Evolutionary conservation across 2,113 vertebrate genomes (phyloP), one percentile per base, ranked within the genome.

Genomic region (Greenwoodochromis staneri): DNA sequence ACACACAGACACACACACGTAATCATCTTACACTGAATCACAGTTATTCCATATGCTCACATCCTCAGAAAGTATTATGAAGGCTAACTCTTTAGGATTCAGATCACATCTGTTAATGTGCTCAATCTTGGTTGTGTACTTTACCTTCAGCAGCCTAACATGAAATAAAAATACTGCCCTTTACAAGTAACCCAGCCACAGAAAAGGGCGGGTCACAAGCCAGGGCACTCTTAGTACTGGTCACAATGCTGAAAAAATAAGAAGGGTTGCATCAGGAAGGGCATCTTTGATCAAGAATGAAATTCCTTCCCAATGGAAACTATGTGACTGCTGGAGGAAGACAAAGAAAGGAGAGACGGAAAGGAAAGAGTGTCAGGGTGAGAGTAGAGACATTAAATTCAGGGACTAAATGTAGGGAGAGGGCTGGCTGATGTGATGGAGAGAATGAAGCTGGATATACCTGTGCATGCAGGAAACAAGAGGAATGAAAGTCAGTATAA

Each of bases 21-120:
- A 91, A 88, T 91, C 85, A 90, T 90, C 55, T 82, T 63, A 81
- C 76, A 61, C 29, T 80, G 66, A 81, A 86, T 80, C 83, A 87
- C 69, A 88, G 88, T 88, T 86, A 88, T 90, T 93, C 93, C 88
- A 88, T 91, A 86, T 91, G 88, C 85, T 87, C 76, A 71, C 42
- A 90, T 94, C 61, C 63, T 83, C 42, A 17, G 59, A 88, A 81
- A 61, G 63, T 54, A 45, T 53, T 86, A 29, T 45, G 16, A 84
- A 57, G 66, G 73, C 27, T 55, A 78, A 54, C 12, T 5, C 69
- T 80, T 29, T 73, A 85, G 81, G 86, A 91, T 80, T 83, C 80
- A 85, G 12, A 88, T 81, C 38, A 38, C 71, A 91, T 90, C 89
- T 91, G 91, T 86, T 87, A 53, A 69, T 86, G 90, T 40, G 59